These are phyloP conservation scores for Solenodon paradoxus DNA, from an alignment of 2,113 vertebrate genomes.

Conservation along the genomic window DNA sequence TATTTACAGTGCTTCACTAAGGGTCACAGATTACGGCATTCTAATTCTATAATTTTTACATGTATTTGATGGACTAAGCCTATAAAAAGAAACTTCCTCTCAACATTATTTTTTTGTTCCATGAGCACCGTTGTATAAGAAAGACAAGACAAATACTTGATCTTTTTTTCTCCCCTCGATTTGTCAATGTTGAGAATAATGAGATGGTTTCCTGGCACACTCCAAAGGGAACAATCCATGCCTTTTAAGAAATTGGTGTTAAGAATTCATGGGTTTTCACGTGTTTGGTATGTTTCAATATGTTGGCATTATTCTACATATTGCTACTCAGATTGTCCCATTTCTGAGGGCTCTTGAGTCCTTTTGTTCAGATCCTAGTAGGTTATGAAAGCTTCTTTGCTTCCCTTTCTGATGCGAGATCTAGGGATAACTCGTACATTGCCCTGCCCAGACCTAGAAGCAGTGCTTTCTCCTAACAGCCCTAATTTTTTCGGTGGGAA, in stretches of 20 bases:
- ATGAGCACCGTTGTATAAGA: background rate
- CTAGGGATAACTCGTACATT: background rate
- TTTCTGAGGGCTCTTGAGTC: background rate
- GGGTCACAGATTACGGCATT: background rate
- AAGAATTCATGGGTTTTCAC: background rate
- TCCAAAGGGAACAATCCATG: background rate
- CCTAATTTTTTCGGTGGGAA: background rate
- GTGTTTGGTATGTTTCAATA: background rate
- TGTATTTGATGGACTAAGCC: background rate
- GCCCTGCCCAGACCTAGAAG: background rate
- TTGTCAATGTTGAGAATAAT: background rate
- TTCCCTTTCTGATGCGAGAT: background rate
- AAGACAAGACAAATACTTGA: background rate
- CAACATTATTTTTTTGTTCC: background rate
- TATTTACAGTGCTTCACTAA: background rate
- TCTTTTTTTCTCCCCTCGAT: background rate
- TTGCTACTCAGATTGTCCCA: background rate
- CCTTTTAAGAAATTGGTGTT: background rate
- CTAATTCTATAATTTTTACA: background rate
- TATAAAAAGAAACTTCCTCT: background rate
- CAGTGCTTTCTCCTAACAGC: background rate
- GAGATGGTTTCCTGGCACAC: background rate
- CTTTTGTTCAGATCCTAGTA: background rate
- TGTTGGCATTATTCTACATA: background rate
- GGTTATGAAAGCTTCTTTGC: background rate